Base-by-base conservation (phyloP, 1,140 invertebrate genomes). In the Drosophila lowei region DNA sequence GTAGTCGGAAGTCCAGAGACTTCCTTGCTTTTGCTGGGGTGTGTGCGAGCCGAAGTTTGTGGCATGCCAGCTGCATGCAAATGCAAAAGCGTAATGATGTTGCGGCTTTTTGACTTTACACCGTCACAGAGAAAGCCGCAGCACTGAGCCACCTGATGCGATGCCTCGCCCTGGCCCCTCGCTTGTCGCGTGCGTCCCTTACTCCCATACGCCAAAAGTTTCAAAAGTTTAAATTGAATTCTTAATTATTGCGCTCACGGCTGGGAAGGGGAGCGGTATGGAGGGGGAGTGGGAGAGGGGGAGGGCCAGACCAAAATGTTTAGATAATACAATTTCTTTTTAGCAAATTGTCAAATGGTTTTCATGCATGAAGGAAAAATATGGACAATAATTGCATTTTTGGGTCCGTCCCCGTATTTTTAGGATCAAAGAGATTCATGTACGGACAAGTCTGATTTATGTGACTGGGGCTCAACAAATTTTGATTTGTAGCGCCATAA, bases 171-270 rank as follows among this genome's bases (percentile, higher is more conserved):
- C 30, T 47, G 48, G 23, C 28, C 46, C 23, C 46, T 16, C 48
- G 55, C 15, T 3, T 50, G 48, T 11, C 15, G 59, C 49, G 11
- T 30, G 28, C 47, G 16, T 18, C 11, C 11, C 11, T 5, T 11
- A 38, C 23, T 25, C 4, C 23, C 23, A 5, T 25, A 38, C 11
- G 44, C 34, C 25, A 55, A 57, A 74, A 64, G 59, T 70, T 71
- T 60, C 58, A n/a, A 73, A 74, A 70, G 16, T 70, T 73, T 41
- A 81, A 81, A 77, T 77, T 81, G 62, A 73, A 81, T 77, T 73
- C 58, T 73, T 64, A 77, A 77, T 73, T 79, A 66, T 76, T 57
- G 72, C 50, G 28, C 66, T 55, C 48, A 55, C 55, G 30, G 25
- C 4, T 5, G 23, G 23, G 23, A 5, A 6, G 4, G 11, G 25